Base-by-base conservation (phyloP, 2,888 invertebrate genomes). In the Lasioglossum oenotherae region DNA sequence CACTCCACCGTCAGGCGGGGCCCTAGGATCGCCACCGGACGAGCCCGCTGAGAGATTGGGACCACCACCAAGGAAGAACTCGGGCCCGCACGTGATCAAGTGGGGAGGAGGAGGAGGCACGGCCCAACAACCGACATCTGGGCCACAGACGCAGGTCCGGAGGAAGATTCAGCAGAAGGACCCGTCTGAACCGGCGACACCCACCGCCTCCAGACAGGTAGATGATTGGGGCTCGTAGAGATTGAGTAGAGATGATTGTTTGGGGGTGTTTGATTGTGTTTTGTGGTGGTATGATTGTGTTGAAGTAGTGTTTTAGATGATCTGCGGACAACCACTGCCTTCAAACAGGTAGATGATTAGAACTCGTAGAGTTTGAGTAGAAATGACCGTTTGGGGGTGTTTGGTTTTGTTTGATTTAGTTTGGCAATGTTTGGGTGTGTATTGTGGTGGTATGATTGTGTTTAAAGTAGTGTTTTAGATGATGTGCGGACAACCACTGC, bases 1-100 rank as follows among this genome's bases (percentile, higher is more conserved):
- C 96, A 97, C 97, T 93, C 97, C 98, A 85, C 97, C 97, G 87
- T 84, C 95, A 94, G 95, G 92, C 87, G 91, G 91, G 41, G 76
- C 91, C 53, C 88, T 89, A 14, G 92, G 89, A 41, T 88, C 92
- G 46, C 91, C 90, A 2, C 88, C 91, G 23, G 95, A 94, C n/a
- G 95, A 94, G 0, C 85, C 89, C 4, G 85, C 81, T 72, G 94
- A 94, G 78, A 91, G 95, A 12, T 83, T 94, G 57, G 94, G 94
- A 0, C 94, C 94, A 4, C 93, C 93, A 14, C 93, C 95, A 0
- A 86, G 95, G 4, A 91, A 93, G 35, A 95, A 90, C 49, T 95
- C 95, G 19, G 93, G 94, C 6, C 93, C 94, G 0, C 95, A 94
- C 72, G 91, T 95, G 44, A 94, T 95, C 88, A 95, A 94, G 72